A percentile compares a stretch with the other conserved stretches of the same genome.
These are phyloP conservation scores for Mus caroli DNA, from an alignment of 2,797 vertebrate genomes.

Conservation along the genomic window DNA sequence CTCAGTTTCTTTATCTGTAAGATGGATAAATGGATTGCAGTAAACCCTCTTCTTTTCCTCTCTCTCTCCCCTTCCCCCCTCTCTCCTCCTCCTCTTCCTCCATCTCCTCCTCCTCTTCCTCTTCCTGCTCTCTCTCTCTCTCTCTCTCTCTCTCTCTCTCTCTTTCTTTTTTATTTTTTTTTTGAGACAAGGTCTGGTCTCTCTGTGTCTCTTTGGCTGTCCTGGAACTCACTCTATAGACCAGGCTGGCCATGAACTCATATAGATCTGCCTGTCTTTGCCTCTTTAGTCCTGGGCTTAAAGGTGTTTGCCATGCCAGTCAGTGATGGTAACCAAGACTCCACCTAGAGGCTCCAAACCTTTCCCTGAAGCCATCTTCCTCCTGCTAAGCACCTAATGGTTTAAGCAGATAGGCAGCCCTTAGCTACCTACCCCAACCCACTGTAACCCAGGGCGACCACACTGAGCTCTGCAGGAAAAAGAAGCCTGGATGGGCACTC, in stretches of 20 bases:
- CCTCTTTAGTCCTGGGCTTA: neutral
- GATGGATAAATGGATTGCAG: neutral
- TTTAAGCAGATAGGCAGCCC: neutral
- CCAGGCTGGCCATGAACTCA: neutral
- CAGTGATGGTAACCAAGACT: neutral
- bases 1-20: conserved; percentile 17
- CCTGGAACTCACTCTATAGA: neutral
- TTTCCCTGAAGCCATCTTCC: neutral
- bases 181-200: neutral
- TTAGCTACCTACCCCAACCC: no score
- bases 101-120: neutral
- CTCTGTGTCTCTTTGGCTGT: neutral
- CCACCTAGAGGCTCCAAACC: neutral
- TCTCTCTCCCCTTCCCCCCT: neutral
- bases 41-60: neutral
- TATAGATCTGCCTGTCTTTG: neutral
- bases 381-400: neutral
- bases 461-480: neutral
- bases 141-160: neutral
- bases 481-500: no score
- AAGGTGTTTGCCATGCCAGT: neutral
- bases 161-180: no score
- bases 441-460: neutral
- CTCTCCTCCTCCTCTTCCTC: neutral
- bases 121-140: neutral